These are phyloP conservation scores for Parnassius smintheus DNA, from an alignment of 2,888 invertebrate genomes.

Conservation along the genomic window DNA sequence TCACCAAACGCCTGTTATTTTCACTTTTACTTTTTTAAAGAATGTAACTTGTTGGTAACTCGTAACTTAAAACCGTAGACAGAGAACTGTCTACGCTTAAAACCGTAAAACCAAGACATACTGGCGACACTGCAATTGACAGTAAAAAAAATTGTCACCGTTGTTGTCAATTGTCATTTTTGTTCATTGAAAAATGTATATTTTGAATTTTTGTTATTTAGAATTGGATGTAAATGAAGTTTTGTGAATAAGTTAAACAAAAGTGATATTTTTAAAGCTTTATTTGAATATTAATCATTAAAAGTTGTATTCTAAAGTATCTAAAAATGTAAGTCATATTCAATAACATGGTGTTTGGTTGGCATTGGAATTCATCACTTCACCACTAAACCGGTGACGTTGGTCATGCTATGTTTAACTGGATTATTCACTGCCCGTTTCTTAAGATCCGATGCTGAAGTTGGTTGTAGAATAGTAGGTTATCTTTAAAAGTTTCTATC, in stretches of 20 bases:
- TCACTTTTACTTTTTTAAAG: no score
- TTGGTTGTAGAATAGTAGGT: constrained; percentile 2
- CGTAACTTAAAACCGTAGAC: background rate
- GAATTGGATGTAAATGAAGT: constrained; percentile 8
- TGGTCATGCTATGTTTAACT: constrained; percentile 24
- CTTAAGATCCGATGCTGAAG: background rate
- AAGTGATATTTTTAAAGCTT: constrained; percentile 14
- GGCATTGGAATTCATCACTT: constrained; percentile 37
- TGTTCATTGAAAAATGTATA: constrained; percentile 12
- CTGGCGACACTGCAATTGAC: constrained; percentile 1
- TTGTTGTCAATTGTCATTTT: constrained; percentile 14
- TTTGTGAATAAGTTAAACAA: constrained; percentile 19
- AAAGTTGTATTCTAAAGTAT: background rate
- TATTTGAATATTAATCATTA: background rate
- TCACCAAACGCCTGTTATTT: no score
- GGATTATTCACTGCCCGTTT: background rate
- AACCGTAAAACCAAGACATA: background rate
- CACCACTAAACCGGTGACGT: constrained; percentile 51
- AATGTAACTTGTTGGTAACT: no score
- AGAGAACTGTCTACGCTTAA: no score
- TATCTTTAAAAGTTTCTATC: background rate
- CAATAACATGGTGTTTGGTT: constrained; percentile 29
- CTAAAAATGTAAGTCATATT: constrained; percentile 37
- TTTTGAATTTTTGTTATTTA: background rate
- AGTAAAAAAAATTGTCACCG: constrained; percentile 12